Conservation (phyloP, 2,797 vertebrate species). For the Pseudocheirus occidentalis region DNA sequence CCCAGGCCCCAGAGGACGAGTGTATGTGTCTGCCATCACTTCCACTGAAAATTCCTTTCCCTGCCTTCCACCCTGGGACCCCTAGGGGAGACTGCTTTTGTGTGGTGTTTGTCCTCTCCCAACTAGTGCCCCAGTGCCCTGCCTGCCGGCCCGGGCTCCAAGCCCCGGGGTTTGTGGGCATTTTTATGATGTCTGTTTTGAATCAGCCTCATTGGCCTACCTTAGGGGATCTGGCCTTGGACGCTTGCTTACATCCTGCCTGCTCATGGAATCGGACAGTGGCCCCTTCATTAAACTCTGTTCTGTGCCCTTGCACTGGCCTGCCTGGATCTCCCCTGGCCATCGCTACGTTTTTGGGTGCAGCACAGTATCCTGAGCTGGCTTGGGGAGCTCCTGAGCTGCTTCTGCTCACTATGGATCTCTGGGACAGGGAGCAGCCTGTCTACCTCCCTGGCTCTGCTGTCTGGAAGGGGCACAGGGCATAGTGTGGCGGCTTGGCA, state of each 20-base stretch:
- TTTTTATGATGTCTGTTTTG: not conserved
- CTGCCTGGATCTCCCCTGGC: not conserved
- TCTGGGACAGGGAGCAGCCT: not conserved
- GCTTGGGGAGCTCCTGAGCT: no score
- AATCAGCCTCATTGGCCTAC: not conserved
- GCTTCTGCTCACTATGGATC: not conserved
- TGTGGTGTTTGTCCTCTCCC: not conserved
- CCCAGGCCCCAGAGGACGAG: constrained; percentile 17
- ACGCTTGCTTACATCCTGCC: not conserved
- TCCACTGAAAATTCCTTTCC: not conserved
- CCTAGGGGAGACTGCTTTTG: not conserved
- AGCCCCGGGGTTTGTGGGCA: rapidly evolving
- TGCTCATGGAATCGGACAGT: not conserved
- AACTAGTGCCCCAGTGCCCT: no score
- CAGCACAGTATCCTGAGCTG: no score
- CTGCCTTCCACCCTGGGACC: not conserved
- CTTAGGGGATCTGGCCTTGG: not conserved
- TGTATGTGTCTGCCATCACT: constrained; percentile 16
- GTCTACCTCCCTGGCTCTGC: rapidly evolving
- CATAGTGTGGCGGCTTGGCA: no score
- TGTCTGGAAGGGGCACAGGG: not conserved
- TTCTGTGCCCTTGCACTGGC: not conserved
- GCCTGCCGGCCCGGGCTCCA: not conserved
- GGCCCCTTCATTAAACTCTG: not conserved
- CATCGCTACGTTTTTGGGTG: not conserved